Base-by-base conservation (phyloP, 2,888 invertebrate species). In the Rhagium mordax region DNA sequence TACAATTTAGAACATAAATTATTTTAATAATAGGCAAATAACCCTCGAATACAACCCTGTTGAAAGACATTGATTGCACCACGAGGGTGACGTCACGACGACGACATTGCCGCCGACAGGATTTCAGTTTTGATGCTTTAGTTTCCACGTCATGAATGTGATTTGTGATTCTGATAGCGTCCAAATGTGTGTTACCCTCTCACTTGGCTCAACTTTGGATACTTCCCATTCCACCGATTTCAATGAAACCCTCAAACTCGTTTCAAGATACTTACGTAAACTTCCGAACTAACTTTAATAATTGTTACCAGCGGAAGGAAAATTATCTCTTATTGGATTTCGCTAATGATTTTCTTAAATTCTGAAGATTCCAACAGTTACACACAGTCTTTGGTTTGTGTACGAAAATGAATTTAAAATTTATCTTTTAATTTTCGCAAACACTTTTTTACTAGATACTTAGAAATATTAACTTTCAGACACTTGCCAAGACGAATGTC, bases 141-240 rank as follows among this genome's bases (percentile, higher is more conserved):
- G 69, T 76, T 76, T 78, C 72, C 77, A 78, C 76, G 74, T 78
- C 75, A 78, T 75, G 76, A 75, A 73, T 77, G 69, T 70, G 71
- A 79, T 79, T 79, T 79, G 76, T 67, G 70, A 81, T 80, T 80
- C 80, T 66, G 72, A 76, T 75, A 53, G 75, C 74, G 77, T 77
- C 69, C 71, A 62, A 78, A 77, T 76, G 75, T 66, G 71, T 78
- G 74, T 72, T 68, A 51, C 49, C 57, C 66, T 64, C 61, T 70
- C 69, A 24, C 53, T 53, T 16, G 10, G 16, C 53, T 29, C 59
- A 29, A 59, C 59, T 59, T 55, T 15, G 16, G 49, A 49, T 27
- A 16, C 53, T 24, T 41, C 29, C 57, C n/a, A 41, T 20, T 18
- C 66, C 15, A 51, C 49, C 61, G 51, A 51, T 60, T 72, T 47